Evolutionary conservation across 2,113 vertebrate genomes (phyloP), one percentile per base, ranked within the genome.

Genomic region (Salminus brasiliensis): DNA sequence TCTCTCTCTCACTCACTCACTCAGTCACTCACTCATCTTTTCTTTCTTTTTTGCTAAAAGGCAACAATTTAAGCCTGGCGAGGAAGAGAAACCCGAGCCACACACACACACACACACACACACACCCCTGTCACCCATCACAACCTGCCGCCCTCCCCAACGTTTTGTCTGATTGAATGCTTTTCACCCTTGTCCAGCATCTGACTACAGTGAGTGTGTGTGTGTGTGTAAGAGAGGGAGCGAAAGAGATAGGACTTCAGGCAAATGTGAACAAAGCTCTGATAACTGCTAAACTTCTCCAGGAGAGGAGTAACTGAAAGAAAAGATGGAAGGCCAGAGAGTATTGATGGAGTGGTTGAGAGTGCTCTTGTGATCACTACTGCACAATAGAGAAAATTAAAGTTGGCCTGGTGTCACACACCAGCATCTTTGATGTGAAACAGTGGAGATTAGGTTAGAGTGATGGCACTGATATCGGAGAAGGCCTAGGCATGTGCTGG

Each of bases 101-200:
- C 18, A n/a, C 55, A 62, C 72, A 25, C 53, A 60, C 71, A 73
- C 52, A 57, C 36, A 39, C 32, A 65, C 62, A 79, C 45, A 34
- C 55, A 43, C 55, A 7, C 55, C n/a, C n/a, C n/a, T n/a, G n/a
- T n/a, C 32, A 36, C 32, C 81, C 65, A 76, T 73, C 68, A 79
- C 55, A 73, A 75, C 66, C 36, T 57, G 47, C 25, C 21, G 45
- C 49, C 83, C 88, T 82, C 76, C 84, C 86, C 63, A 81, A 89
- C 90, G 90, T 85, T 88, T 89, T 88, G 77, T 88, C 81, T 84
- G 89, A 93, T 88, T 91, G 88, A 87, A 87, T 90, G 91, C 90
- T 91, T 90, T 83, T 83, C 43, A 71, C 45, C 43, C 68, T 30
- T 32, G 6, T 71, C 68, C 47, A 72, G 43, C 27, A 53, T 34